These are phyloP conservation scores for Trematomus bernacchii DNA, from an alignment of 2,797 vertebrate species.

Conservation along the genomic window DNA sequence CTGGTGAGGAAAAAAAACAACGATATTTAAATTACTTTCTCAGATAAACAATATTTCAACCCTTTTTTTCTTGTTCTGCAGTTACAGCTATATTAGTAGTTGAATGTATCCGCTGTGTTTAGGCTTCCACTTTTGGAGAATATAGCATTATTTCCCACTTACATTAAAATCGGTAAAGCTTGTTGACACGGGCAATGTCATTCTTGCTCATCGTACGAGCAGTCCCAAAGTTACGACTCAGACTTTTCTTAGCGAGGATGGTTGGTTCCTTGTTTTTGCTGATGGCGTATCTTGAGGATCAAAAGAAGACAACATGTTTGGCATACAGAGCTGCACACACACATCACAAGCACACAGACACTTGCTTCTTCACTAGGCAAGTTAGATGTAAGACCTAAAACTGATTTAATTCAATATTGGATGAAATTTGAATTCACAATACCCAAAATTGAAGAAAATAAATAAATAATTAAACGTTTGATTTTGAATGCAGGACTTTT, in stretches of 20 bases:
- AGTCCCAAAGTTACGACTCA: fast-evolving
- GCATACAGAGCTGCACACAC: neutral
- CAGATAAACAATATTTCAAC: neutral
- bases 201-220: neutral
- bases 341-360: neutral
- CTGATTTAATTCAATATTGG: no score
- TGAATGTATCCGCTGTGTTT: neutral
- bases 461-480: no score
- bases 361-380: neutral
- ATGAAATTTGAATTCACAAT: no score
- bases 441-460: no score
- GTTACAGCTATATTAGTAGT: neutral
- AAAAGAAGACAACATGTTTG: neutral
- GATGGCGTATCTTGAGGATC: conserved; percentile 49
- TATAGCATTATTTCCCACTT: neutral
- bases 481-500: no score
- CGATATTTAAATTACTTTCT: neutral
- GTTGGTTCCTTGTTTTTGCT: conserved; percentile 51
- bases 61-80: neutral
- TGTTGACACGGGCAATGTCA: neutral
- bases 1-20: neutral
- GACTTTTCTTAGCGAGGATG: conserved; percentile 15
- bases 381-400: no score
- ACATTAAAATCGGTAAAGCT: neutral
- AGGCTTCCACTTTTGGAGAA: no score